A percentile compares a stretch with the other conserved stretches of the same genome.
Evolutionary conservation across 2,113 vertebrate genomes (phyloP).

Genomic region (Seriola rivoliana): DNA sequence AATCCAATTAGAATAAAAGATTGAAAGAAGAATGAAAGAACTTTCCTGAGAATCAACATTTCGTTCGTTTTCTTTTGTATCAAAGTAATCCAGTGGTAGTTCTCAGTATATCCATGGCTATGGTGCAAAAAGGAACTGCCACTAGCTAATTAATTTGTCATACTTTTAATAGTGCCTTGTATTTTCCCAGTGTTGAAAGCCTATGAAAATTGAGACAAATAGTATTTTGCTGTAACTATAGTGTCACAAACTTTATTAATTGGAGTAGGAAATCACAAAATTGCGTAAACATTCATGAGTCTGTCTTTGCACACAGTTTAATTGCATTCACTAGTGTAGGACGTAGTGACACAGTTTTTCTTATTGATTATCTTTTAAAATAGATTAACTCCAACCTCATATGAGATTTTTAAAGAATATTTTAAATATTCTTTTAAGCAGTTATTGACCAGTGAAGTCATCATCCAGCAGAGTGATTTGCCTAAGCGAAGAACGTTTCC

Average conservation of each 20-base stretch:
- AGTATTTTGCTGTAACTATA: too few relatives aligned
- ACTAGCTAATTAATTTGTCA: too few relatives aligned
- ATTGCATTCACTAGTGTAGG: too few relatives aligned
- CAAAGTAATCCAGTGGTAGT: neutral
- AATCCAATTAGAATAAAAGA: neutral
- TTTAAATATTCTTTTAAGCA: neutral
- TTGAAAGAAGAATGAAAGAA: too few relatives aligned
- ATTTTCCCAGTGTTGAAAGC: neutral
- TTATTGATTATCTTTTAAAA: neutral
- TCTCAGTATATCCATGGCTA: neutral
- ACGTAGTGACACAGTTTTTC: neutral
- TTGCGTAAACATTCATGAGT: neutral
- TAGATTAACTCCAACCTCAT: neutral
- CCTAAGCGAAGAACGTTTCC: neutral
- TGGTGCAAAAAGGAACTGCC: neutral
- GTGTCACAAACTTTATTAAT: neutral
- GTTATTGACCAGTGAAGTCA: neutral
- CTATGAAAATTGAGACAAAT: neutral
- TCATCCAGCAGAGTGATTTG: neutral
- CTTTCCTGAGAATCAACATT: neutral
- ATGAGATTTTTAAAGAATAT: neutral
- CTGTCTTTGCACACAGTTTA: neutral
- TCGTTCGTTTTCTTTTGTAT: neutral
- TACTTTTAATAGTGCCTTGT: too few relatives aligned
- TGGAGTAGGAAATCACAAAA: neutral